Base-by-base conservation (phyloP, 1,140 invertebrate genomes). In the Apocrypta bakeri region DNA sequence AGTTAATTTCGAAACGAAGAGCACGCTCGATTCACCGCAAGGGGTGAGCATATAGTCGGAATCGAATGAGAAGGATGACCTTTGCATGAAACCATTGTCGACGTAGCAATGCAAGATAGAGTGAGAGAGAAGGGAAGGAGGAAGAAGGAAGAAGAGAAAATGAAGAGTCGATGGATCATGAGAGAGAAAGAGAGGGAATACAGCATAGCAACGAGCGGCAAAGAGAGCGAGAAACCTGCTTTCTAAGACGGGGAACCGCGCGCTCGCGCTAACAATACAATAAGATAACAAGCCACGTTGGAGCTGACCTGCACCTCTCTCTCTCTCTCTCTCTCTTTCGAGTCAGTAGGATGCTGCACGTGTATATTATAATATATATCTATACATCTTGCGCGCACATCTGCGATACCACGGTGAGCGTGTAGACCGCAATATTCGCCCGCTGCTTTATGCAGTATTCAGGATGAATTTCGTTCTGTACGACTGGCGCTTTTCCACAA, bases 181-280 rank as follows among this genome's bases (percentile, higher is more conserved):
- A 84, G 42, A 80, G 82, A 29, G 66, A 69, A n/a, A 73, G 71
- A 73, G 48, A 69, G 79, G 37, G 42, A 79, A 77, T 2, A 24
- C 64, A 11, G 64, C 25, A 29, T 27, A 29, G 24, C 24, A 66
- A 29, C 25, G 68, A 69, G 68, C 27, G 29, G 69, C 1, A 12
- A 37, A 21, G n/a, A 21, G 64, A 75, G 83, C 72, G 76, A 83
- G 85, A 86, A 86, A 87, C 86, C 84, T 86, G 87, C 86, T 87
- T 33, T 72, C 80, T 82, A 87, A 87, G 87, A 87, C 84, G 84
- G 69, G 73, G 82, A 33, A 63, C 24, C 27, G 25, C 64, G 64
- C 84, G 76, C 81, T 78, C 85, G 85, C 85, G 86, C 85, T 87
- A 89, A 91, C 88, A 90, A 89, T 91, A 88, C 89, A 86, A 86